These are phyloP conservation scores for Tupaia chinensis DNA, from an alignment of 2,113 vertebrate species.

Conservation along the genomic window DNA sequence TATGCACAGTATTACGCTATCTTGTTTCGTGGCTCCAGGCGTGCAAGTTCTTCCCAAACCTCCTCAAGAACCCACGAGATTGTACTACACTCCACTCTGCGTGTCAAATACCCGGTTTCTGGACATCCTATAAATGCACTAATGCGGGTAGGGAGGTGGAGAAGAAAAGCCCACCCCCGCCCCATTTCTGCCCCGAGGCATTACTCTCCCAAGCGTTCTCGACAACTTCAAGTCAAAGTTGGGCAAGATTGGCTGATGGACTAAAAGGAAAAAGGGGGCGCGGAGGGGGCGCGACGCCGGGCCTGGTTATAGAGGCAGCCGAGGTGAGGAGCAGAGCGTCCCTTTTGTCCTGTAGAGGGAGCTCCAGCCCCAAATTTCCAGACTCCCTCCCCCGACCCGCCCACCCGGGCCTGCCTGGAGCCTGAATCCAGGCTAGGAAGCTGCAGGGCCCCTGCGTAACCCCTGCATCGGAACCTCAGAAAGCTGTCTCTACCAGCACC, in stretches of 20 bases:
- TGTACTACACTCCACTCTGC: not conserved
- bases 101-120: not conserved
- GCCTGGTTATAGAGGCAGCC: not conserved
- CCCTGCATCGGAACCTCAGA: fast-evolving
- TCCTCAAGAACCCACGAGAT: fast-evolving
- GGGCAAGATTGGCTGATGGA: not conserved
- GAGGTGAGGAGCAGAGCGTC: not conserved
- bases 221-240: not conserved
- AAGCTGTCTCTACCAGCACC: not conserved
- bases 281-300: fast-evolving
- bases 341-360: constrained; percentile 93
- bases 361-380: constrained; percentile 93
- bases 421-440: not conserved
- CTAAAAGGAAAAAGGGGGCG: not conserved
- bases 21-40: not conserved
- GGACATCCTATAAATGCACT: not conserved
- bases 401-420: not conserved
- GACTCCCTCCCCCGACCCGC: not conserved
- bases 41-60: not conserved
- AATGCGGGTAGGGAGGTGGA: not conserved
- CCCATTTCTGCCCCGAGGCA: not conserved
- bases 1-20: fast-evolving
- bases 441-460: not conserved
- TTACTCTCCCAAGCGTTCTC: not conserved
- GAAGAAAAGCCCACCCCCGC: not conserved